Evolutionary conservation across 2,888 invertebrate genomes (phyloP).

Genomic region (Exephanes ischioxanthus): DNA sequence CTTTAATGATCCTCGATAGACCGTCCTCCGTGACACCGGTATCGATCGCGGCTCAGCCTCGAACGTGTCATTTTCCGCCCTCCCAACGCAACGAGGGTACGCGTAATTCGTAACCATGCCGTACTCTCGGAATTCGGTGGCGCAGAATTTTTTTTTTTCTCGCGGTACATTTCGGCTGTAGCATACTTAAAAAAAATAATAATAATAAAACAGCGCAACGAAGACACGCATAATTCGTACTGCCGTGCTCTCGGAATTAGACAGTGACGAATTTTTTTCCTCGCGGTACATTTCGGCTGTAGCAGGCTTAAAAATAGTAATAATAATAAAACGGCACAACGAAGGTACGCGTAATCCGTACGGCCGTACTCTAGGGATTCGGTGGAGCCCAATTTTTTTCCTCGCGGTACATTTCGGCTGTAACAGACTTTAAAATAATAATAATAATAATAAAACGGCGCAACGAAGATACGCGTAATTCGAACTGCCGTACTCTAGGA

Average conservation of each 20-base stretch:
- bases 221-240: slow-evolving; percentile 31
- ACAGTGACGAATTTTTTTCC: not conserved
- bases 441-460: not conserved
- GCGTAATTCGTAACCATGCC: slow-evolving; percentile 37
- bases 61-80: slow-evolving; percentile 19
- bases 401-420: not conserved
- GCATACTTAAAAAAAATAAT: not conserved
- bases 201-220: not conserved
- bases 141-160: not conserved
- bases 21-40: slow-evolving; percentile 3
- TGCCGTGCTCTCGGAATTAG: not conserved
- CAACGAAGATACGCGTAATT: slow-evolving; percentile 21
- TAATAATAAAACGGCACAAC: not conserved
- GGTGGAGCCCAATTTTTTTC: not conserved
- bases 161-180: not conserved
- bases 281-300: not conserved
- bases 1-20: slow-evolving; percentile 7
- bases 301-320: not conserved
- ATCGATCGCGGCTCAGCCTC: not conserved
- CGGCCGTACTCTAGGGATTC: not conserved
- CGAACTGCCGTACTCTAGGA: slow-evolving; percentile 2
- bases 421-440: not conserved
- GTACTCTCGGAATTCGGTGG: not conserved
- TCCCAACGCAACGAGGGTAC: slow-evolving; percentile 17
- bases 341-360: slow-evolving; percentile 28